Evolutionary conservation across 2,888 invertebrate species (phyloP).

Genomic region (Yponomeuta sedellus): DNA sequence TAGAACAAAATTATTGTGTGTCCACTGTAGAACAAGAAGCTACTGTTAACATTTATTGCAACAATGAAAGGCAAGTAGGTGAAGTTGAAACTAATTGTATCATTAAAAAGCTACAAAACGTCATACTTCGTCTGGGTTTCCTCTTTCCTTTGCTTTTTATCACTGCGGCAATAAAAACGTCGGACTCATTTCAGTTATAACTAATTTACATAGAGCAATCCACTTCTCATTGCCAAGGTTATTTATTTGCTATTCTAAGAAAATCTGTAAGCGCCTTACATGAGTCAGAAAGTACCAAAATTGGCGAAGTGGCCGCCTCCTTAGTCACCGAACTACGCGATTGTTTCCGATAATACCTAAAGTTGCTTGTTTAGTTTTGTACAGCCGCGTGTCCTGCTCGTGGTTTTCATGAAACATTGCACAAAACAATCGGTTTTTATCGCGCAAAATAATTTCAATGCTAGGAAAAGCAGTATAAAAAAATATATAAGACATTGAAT

Average conservation of each 20-base stretch:
- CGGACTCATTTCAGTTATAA: background rate
- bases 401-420: too few species aligned
- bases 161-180: conserved; percentile 4
- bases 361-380: conserved; percentile 8
- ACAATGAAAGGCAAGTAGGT: conserved; percentile 2
- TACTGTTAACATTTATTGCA: background rate
- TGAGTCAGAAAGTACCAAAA: conserved; percentile 49
- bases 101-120: conserved; percentile 12
- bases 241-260: conserved; percentile 62
- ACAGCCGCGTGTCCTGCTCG: too few species aligned
- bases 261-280: conserved; percentile 55
- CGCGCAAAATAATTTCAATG: too few species aligned
- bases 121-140: conserved; percentile 9
- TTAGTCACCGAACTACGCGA: conserved; percentile 39
- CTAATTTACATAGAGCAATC: background rate
- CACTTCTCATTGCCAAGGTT: conserved; percentile 53
- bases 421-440: too few species aligned
- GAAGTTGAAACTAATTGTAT: conserved; percentile 12
- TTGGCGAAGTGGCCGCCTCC: conserved; percentile 17
- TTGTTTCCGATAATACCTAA: conserved; percentile 30
- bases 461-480: too few species aligned
- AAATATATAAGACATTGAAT: too few species aligned
- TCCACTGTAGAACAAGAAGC: background rate
- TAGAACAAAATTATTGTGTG: conserved; percentile 7
- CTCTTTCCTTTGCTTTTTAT: conserved; percentile 4